These are phyloP conservation scores for Euzophera pinguis DNA, from an alignment of 2,888 invertebrate genomes.

Conservation along the genomic window DNA sequence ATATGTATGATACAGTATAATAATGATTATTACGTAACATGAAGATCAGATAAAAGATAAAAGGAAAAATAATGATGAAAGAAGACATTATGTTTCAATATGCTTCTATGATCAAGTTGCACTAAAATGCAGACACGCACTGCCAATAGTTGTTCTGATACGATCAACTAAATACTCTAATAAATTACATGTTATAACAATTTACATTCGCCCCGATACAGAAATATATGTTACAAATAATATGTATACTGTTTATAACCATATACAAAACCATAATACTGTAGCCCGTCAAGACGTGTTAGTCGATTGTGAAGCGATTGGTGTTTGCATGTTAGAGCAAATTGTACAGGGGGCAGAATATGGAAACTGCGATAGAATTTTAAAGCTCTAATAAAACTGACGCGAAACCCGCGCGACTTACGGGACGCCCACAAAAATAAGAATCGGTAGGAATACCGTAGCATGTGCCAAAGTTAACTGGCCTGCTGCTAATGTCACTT, in stretches of 20 bases:
- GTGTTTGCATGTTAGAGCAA: conserved; percentile 82
- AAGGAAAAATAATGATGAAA: conserved; percentile 21
- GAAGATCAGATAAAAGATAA: conserved; percentile 17
- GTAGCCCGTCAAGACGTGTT: conserved; percentile 76
- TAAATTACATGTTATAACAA: conserved; percentile 50
- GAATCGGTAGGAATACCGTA: too few species aligned
- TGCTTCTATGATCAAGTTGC: conserved; percentile 74
- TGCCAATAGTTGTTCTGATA: conserved; percentile 63
- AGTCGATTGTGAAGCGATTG: conserved; percentile 79
- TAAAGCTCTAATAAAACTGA: too few species aligned
- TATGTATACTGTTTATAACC: conserved; percentile 67
- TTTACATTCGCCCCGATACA: conserved; percentile 65
- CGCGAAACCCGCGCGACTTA: too few species aligned
- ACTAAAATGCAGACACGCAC: conserved; percentile 81
- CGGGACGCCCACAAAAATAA: too few species aligned
- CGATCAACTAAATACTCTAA: conserved; percentile 58
- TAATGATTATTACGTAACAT: not conserved
- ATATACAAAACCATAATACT: conserved; percentile 76
- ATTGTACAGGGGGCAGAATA: conserved; percentile 62
- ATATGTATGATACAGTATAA: conserved; percentile 16
- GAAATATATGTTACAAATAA: conserved; percentile 71
- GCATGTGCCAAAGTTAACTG: too few species aligned
- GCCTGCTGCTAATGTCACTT: too few species aligned
- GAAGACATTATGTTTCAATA: conserved; percentile 59
- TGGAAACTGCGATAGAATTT: conserved; percentile 22